A percentile compares a stretch with the other conserved stretches of the same genome.
Evolutionary conservation across 2,797 vertebrate species (phyloP).

Genomic region (Anabas testudineus): DNA sequence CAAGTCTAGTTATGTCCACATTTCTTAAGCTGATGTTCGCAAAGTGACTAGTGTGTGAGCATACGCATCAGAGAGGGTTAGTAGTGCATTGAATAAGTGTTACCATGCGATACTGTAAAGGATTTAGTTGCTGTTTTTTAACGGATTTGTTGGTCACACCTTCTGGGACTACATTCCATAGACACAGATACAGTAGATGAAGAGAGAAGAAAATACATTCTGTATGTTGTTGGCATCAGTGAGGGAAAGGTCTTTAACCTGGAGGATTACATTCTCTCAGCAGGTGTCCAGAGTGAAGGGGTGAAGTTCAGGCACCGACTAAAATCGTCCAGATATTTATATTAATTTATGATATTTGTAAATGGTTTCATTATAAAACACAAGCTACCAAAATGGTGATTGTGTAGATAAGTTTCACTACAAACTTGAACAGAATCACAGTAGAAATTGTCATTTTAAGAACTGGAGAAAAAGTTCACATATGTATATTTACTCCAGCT

Average conservation of each 20-base stretch:
- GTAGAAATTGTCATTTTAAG: too few species aligned
- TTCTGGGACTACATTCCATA: conserved; percentile 51
- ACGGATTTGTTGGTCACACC: not conserved
- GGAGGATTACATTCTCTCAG: conserved; percentile 20
- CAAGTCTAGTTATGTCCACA: not conserved
- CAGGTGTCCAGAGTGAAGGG: not conserved
- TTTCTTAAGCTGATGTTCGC: conserved; percentile 12
- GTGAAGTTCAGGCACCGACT: conserved; percentile 10
- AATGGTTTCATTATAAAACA: too few species aligned
- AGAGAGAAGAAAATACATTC: conserved; percentile 56
- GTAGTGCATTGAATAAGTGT: conserved; percentile 46
- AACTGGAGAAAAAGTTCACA: too few species aligned
- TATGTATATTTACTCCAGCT: too few species aligned
- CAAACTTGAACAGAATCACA: too few species aligned
- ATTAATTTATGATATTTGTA: too few species aligned
- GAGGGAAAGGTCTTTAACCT: not conserved
- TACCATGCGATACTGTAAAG: conserved; percentile 8
- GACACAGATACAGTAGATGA: conserved; percentile 18
- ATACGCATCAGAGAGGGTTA: conserved; percentile 23
- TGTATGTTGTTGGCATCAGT: conserved; percentile 19
- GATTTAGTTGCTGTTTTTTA: conserved; percentile 2
- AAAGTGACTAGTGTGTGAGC: conserved; percentile 41
- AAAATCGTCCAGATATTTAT: too few species aligned
- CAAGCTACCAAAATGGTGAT: too few species aligned
- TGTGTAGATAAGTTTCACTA: too few species aligned